phyloP scores from a whole-genome alignment of 2,888 invertebrate species.

The Glomeris marginata region DNA sequence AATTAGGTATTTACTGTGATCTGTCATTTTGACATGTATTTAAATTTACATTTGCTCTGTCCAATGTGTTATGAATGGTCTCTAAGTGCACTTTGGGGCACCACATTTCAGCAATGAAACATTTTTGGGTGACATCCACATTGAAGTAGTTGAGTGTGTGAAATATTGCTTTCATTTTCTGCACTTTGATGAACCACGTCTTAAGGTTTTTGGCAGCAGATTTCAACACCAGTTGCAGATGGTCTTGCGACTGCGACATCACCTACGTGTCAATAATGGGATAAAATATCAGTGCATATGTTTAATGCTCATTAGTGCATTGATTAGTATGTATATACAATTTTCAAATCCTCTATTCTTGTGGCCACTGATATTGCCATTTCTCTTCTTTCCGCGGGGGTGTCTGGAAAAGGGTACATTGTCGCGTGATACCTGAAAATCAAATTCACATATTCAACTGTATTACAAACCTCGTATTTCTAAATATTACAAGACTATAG shows the following conservation, averaged over 20 bases:
- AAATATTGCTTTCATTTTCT: slow-evolving; percentile 98
- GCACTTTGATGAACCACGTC: slow-evolving; percentile 90
- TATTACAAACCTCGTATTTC: too few relatives aligned
- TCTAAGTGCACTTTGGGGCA: slow-evolving; percentile 77
- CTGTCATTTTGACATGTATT: too few relatives aligned
- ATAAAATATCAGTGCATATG: background rate
- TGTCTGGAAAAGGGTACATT: slow-evolving; percentile 95
- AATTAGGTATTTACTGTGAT: too few relatives aligned
- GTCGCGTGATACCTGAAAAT: slow-evolving; percentile 67
- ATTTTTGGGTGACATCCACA: slow-evolving; percentile 97
- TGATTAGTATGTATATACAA: slow-evolving; percentile 37
- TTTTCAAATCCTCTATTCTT: slow-evolving; percentile 90
- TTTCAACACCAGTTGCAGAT: slow-evolving; percentile 88
- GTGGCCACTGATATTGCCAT: slow-evolving; percentile 99
- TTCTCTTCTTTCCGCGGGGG: slow-evolving; percentile 86
- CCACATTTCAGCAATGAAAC: slow-evolving; percentile 98
- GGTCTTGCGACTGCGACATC: slow-evolving; percentile 92
- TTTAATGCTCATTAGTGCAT: background rate
- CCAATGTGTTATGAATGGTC: slow-evolving; percentile 78
- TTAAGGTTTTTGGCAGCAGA: slow-evolving; percentile 97
- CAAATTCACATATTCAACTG: too few relatives aligned
- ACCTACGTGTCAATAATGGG: slow-evolving; percentile 41
- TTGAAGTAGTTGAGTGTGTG: slow-evolving; percentile 96
- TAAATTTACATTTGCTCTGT: slow-evolving; percentile 69
- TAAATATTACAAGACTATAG: too few relatives aligned